Evolutionary conservation across 1,140 invertebrate genomes (phyloP).

Genomic region (Zaprionus tsacasi): DNA sequence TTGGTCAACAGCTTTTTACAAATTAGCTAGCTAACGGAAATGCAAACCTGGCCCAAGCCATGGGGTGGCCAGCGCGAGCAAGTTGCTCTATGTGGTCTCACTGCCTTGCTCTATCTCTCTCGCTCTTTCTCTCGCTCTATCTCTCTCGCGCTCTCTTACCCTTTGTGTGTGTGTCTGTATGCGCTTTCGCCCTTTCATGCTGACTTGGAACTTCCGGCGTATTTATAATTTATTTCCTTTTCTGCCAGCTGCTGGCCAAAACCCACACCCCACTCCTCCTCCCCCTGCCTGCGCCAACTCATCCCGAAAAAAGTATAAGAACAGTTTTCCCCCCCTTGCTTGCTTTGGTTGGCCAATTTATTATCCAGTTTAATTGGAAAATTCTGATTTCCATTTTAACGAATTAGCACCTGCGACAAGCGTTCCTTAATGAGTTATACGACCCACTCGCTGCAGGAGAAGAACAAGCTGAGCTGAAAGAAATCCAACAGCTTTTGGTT

Average conservation of each 20-base stretch:
- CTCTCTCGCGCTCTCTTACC: neutral
- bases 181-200: slow-evolving; percentile 73
- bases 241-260: slow-evolving; percentile 66
- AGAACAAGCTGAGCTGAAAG: slow-evolving; percentile 42
- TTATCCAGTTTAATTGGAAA: slow-evolving; percentile 83
- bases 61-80: slow-evolving; percentile 13
- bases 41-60: slow-evolving; percentile 64
- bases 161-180: slow-evolving; percentile 30
- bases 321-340: slow-evolving; percentile 19
- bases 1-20: slow-evolving; percentile 81
- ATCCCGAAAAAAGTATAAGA: slow-evolving; percentile 22
- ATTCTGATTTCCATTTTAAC: slow-evolving; percentile 83
- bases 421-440: slow-evolving; percentile 80
- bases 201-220: slow-evolving; percentile 80
- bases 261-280: slow-evolving; percentile 6
- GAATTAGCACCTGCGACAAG: slow-evolving; percentile 83
- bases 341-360: slow-evolving; percentile 68
- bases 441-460: slow-evolving; percentile 50
- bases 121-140: neutral
- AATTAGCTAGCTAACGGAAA: slow-evolving; percentile 79
- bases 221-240: slow-evolving; percentile 82
- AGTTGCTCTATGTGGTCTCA: neutral
- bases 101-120: neutral
- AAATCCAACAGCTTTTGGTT: slow-evolving; percentile 61
- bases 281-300: slow-evolving; percentile 1